Conservation (phyloP, 2,888 invertebrate genomes). For the Platycheirus rosarum region DNA sequence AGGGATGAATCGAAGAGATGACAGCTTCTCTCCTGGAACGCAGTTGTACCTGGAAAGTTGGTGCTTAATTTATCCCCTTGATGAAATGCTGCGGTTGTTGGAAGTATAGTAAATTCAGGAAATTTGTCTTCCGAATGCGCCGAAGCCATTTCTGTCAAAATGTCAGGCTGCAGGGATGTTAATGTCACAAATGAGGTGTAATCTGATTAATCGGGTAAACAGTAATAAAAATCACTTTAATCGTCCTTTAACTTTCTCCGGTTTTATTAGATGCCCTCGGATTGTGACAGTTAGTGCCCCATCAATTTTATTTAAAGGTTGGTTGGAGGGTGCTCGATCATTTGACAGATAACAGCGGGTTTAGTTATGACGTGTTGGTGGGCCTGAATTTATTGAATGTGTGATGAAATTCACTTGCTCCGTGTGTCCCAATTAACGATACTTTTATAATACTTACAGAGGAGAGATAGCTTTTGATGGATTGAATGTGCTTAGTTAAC, state of each 20-base stretch:
- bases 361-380: slow-evolving; percentile 48
- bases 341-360: slow-evolving; percentile 65
- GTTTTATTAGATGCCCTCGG: slow-evolving; percentile 17
- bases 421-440: slow-evolving; percentile 55
- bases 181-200: slow-evolving; percentile 66
- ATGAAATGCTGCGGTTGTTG: slow-evolving; percentile 54
- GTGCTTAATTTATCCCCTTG: slow-evolving; percentile 16
- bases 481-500: slow-evolving; percentile 44
- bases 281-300: slow-evolving; percentile 54
- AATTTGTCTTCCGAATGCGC: slow-evolving; percentile 39
- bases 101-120: slow-evolving; percentile 29
- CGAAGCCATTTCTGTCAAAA: slow-evolving; percentile 49
- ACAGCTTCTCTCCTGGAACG: slow-evolving; percentile 59
- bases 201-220: slow-evolving; percentile 61
- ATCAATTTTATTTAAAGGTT: slow-evolving; percentile 63
- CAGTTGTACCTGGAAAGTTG: slow-evolving; percentile 42
- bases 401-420: slow-evolving; percentile 57
- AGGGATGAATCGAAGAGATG: slow-evolving; percentile 37
- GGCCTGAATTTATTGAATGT: slow-evolving; percentile 42
- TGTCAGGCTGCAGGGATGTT: slow-evolving; percentile 58
- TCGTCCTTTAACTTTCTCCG: slow-evolving; percentile 28
- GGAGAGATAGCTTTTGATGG: slow-evolving; percentile 28
- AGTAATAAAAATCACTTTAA: slow-evolving; percentile 54
- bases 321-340: slow-evolving; percentile 68
- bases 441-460: slow-evolving; percentile 38